Base-by-base conservation (phyloP, 37 sponge, comb jelly and placozoan species). In the Hexactinellida sp. region DNA sequence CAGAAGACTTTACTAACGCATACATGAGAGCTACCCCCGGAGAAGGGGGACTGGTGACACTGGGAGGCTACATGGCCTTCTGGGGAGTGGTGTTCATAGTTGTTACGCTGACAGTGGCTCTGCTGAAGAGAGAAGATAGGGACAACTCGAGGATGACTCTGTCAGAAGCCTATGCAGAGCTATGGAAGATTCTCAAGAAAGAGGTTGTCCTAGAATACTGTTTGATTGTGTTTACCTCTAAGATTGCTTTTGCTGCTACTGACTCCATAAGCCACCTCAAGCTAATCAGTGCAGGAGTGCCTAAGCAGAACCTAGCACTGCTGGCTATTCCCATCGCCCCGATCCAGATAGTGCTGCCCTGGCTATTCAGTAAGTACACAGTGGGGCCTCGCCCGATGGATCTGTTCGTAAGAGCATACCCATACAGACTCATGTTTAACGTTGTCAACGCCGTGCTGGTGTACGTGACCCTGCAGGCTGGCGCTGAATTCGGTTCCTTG, bases 241-340 rank as follows among this genome's bases (percentile, higher is more conserved):
- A 89, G 92, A 85, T 94, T 36, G 95, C 87, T 0, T 90, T 94
- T 82, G 91, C 95, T 51, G 95, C 95, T 37, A 86, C 92, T 28
- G 98, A 97, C 36, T 82, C 90, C 51, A 85, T 92, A 13, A 89
- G 92, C 37, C 95, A 92, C 36, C 89, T 97, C 39, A 97, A 97
- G 83, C 87, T 97, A 54, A 87, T 97, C 16, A 95, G 95, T 82
- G 92, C 92, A n/a, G 98, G 98, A 0, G 85, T 97, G 0, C 89
- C 93, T 35, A 88, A 90, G 55, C 95, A 97, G 55, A 91, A 84
- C 34, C 88, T 97, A 25, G 99, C 92, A 0, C 85, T 95, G 3
- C 83, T 97, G 37, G 96, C 94, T 82, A 36, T 95, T 0, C 90
- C 94, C 19, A 84, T 93, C 54, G 87, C 93, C 0, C 99, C 99